Evolutionary conservation across 2,888 invertebrate species (phyloP), one percentile per base, ranked within the genome.

Genomic region (Amphimallon solstitiale): DNA sequence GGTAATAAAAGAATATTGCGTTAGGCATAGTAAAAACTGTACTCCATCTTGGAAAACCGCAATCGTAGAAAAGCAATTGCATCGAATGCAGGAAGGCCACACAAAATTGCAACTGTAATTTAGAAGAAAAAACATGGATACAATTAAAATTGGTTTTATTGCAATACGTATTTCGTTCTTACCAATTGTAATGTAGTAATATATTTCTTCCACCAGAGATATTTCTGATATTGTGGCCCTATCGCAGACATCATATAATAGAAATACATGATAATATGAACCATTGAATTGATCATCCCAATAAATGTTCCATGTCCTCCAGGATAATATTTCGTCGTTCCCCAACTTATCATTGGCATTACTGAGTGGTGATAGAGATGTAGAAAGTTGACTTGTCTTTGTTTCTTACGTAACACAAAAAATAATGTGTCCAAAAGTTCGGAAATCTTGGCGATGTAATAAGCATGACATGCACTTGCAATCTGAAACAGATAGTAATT

Each of bases 331-430:
- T 61, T 61, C 3, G 48, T 49, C 6, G 92, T 92, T 48, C 94
- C 94, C 97, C 97, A 97, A 60, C 94, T 93, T 75, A 93, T 90
- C 87, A 95, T 88, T 1, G 96, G 95, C 97, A 97, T 97, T 46
- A 95, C 92, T 0, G 95, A 93, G 79, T 97, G 97, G 80, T 97
- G 97, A 78, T 96, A 95, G 75, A 97, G 87, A 78, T 97, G 97
- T 61, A 97, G 88, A 80, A 94, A 93, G 0, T 94, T 92, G 56
- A 97, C 90, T 83, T 97, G 97, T 5, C 89, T 88, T 71, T 93
- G 89, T 77, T 96, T 97, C 84, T 97, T 97, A 60, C 97, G 87
- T 75, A 97, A 85, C 14, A 97, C 93, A 83, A 97, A 97, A 86
- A 97, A 97, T 17, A 96, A 89, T 0, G 56, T 65, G 14, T 65